Evolutionary conservation across 53 echinoderm and acorn worm genomes (phyloP), one percentile per base, ranked within the genome.

Genomic region (Hippasteria phrygiana): DNA sequence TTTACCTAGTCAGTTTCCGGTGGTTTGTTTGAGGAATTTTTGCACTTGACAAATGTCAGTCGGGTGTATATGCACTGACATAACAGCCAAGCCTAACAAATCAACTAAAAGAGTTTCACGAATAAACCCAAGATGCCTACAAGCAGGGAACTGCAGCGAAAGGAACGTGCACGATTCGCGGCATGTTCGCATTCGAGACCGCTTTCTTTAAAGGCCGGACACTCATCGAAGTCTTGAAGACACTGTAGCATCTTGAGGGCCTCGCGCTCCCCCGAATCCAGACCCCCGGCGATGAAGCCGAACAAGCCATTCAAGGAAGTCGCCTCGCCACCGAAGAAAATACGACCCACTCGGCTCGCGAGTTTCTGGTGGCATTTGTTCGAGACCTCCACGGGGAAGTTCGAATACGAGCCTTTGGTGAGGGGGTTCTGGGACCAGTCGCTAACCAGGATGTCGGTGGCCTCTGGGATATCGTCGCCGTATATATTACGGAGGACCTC

Each of bases 271-370:
- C 90, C 90, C 29, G 73, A 72, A 10, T 50, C 17, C 29, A 90
- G 62, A 2, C 28, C 90, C 2, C 71, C 90, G 13, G 48, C 42
- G 1, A 90, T 73, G 43, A 56, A 90, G 36, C 82, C 90, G 31
- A 54, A 17, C 3, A 54, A 54, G 39, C 38, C 24, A n/a, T 89
- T 70, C 2, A 37, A 17, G 66, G 79, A 89, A 10, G 65, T 79
- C 27, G 78, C 89, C 20, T 93, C 93, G 4, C 93, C 93, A 17
- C 85, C 93, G 55, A 92, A 92, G 67, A 80, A 89, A 9, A 92
- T 5, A 1, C 83, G 89, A 3, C 62, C 89, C 2, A 93, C 85
- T 14, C 83, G 62, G 41, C 89, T 70, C 47, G 84, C 70, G 35
- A 93, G 42, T 51, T 75, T 80, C 27, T 42, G 27, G 17, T 20